These are phyloP conservation scores for Melanotaenia boesemani DNA, from an alignment of 2,797 vertebrate genomes.

Conservation along the genomic window DNA sequence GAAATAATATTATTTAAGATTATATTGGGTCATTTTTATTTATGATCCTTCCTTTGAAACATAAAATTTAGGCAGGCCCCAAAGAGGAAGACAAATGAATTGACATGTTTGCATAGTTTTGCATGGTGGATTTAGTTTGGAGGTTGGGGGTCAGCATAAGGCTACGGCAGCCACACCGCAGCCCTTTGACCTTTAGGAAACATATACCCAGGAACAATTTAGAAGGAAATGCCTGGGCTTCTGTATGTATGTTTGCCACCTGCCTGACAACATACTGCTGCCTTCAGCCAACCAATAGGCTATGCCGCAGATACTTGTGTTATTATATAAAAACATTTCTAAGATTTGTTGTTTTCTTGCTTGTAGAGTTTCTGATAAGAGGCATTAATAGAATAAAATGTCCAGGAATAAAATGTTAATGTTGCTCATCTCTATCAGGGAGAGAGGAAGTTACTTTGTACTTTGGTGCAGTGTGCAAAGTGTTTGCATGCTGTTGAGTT, in stretches of 20 bases:
- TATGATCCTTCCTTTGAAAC: background rate
- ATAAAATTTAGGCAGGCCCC: conserved; percentile 1
- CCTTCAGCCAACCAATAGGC: conserved; percentile 11
- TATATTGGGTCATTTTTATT: background rate
- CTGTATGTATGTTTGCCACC: conserved; percentile 57
- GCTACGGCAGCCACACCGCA: conserved; percentile 59
- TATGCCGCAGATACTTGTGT: conserved; percentile 29
- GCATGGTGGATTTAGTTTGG: conserved; percentile 75
- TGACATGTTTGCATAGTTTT: conserved; percentile 73
- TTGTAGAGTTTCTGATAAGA: conserved; percentile 38
- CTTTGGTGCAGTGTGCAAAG: conserved; percentile 49
- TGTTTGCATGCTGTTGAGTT: conserved; percentile 68
- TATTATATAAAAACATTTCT: background rate
- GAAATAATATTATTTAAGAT: background rate
- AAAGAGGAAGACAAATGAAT: conserved; percentile 81
- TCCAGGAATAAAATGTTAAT: conserved; percentile 49
- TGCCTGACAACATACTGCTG: conserved; percentile 38
- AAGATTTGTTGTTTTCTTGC: background rate
- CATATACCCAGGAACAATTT: conserved; percentile 66
- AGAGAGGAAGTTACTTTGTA: conserved; percentile 42
- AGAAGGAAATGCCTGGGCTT: conserved; percentile 56
- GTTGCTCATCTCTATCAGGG: conserved; percentile 35
- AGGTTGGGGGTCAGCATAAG: conserved; percentile 62
- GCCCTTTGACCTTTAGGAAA: conserved; percentile 70
- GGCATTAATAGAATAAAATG: conserved; percentile 27